Evolutionary conservation across 2,797 vertebrate species (phyloP), one percentile per base, ranked within the genome.

Genomic region (Cichlasoma orientale): DNA sequence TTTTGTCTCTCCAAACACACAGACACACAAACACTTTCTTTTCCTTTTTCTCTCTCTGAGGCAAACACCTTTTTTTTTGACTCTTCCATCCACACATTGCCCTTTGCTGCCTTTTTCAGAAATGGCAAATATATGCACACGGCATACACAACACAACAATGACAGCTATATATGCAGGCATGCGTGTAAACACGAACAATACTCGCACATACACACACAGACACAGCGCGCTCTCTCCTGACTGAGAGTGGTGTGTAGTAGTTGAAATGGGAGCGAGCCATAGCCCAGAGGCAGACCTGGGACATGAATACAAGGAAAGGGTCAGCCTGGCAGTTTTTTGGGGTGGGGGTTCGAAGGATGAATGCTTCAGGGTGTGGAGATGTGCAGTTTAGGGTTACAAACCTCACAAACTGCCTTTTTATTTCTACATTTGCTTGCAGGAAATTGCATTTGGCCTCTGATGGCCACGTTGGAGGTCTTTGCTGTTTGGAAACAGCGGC

Each of bases 111-210:
- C 89, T 91, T 89, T 68, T 91, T 90, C 29, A 58, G 55, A 91
- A 91, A 92, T 82, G 86, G 80, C 82, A 90, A 85, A 89, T 87
- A 78, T 76, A 89, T 87, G 84, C 88, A 72, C 80, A 59, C 7
- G 7, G 66, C 84, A 66, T 74, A 82, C 75, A 76, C 56, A 66
- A n/a, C 74, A 66, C 81, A 79, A 77, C 81, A 79, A 56, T 73
- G 85, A 83, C 86, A 80, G 82, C 86, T 74, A 85, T 77, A 80
- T 33, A 83, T 36, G 85, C 89, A 88, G 82, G 87, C 88, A 88
- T 91, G 88, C 85, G 61, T 90, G 89, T 92, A 86, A 88, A 89
- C 91, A 92, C 11, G 56, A 75, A 92, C 88, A 90, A 89, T 80
- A 50, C 82, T 31, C 78, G 59, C 36, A 21, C 61, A 76, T 75